A percentile compares a stretch with the other conserved stretches of the same genome.
Evolutionary conservation across 2,797 vertebrate genomes (phyloP).

Genomic region (Eulemur coronatus): DNA sequence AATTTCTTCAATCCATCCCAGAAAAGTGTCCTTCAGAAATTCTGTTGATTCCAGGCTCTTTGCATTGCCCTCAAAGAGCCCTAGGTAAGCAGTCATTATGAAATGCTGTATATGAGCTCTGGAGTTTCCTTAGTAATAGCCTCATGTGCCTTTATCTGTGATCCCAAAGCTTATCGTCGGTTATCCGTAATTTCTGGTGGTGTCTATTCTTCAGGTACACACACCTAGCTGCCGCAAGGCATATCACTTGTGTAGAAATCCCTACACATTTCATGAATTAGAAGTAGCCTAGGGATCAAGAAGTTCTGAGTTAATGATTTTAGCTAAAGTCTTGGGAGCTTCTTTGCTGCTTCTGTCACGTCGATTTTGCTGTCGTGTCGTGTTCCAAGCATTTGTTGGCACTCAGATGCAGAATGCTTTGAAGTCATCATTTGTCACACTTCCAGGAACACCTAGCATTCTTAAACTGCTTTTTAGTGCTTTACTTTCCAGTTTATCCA

Average conservation of each 20-base stretch:
- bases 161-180: background rate
- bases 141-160: background rate
- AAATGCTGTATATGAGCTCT: background rate
- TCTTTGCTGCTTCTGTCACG: background rate
- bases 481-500: background rate
- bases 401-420: background rate
- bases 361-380: background rate
- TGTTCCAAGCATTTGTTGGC: background rate
- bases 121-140: background rate
- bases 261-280: background rate
- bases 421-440: background rate
- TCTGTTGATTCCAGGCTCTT: background rate
- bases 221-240: background rate
- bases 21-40: background rate
- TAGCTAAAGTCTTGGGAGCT: background rate
- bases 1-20: background rate
- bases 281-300: background rate
- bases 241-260: background rate
- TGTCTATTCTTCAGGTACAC: background rate
- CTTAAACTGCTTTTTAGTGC: background rate
- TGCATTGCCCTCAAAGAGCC: background rate
- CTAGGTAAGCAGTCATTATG: background rate
- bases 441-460: constrained; percentile 23
- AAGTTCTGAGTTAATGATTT: background rate
- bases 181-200: background rate